A percentile compares a stretch with the other conserved stretches of the same genome.
Evolutionary conservation across 1,140 invertebrate genomes (phyloP).

Genomic region (Hycleus cichorii): DNA sequence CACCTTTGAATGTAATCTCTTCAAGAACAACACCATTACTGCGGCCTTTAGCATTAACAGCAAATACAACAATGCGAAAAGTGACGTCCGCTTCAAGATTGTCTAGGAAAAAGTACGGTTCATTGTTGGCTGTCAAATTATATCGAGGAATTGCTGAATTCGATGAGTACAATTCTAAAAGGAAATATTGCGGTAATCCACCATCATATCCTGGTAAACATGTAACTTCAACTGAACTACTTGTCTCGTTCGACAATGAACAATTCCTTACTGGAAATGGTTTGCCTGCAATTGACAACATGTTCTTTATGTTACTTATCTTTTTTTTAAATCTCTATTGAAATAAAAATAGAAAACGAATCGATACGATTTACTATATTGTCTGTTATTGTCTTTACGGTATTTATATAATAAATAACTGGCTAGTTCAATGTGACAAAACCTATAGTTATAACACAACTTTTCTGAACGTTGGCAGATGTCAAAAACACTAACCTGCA

Average conservation of each 20-base stretch:
- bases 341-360: neutral
- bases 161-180: conserved; percentile 66
- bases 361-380: neutral
- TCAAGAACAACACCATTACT: conserved; percentile 61
- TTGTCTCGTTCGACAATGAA: conserved; percentile 64
- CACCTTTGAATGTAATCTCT: conserved; percentile 67
- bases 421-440: neutral
- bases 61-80: conserved; percentile 64
- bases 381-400: neutral
- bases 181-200: conserved; percentile 72
- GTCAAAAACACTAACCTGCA: conserved; percentile 27
- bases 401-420: neutral
- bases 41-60: conserved; percentile 71
- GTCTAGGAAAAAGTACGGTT: conserved; percentile 59
- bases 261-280: conserved; percentile 70
- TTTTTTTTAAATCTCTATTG: too few species aligned
- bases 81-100: conserved; percentile 67
- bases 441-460: too few species aligned
- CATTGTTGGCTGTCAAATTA: conserved; percentile 57
- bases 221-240: conserved; percentile 62
- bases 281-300: conserved; percentile 49
- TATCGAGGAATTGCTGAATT: conserved; percentile 49
- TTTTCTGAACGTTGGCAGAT: neutral
- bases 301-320: too few species aligned
- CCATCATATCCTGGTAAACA: conserved; percentile 76